phyloP scores from a whole-genome alignment of 2,797 vertebrate genomes.

The Alcedo atthis region DNA sequence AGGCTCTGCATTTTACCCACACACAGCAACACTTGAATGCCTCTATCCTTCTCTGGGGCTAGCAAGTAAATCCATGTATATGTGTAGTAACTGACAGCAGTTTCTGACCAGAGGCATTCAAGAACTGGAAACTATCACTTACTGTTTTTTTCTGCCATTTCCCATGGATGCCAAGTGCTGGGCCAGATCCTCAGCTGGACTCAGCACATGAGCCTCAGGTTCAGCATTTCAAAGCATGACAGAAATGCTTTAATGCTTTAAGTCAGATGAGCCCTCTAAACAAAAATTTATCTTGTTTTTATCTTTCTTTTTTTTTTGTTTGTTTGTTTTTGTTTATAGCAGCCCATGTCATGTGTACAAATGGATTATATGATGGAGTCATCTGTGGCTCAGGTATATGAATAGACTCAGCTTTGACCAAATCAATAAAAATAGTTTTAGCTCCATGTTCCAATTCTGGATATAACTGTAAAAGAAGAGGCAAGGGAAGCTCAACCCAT shows the following conservation, averaged over 20 bases:
- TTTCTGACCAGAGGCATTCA: background rate
- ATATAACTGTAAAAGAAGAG: background rate
- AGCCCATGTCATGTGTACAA: background rate
- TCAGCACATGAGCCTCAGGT: slow-evolving; percentile 21
- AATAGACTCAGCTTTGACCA: background rate
- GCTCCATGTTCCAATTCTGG: background rate
- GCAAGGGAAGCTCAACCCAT: background rate
- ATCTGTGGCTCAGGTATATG: background rate
- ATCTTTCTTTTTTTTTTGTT: too few species aligned
- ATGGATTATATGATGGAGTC: background rate
- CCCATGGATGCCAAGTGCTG: background rate
- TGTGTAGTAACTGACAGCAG: background rate
- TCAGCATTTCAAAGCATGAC: slow-evolving; percentile 46
- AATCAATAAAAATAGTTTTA: background rate
- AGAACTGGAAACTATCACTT: background rate
- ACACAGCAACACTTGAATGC: background rate
- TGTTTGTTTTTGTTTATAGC: background rate
- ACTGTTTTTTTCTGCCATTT: background rate
- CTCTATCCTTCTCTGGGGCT: background rate
- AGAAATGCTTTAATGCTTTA: slow-evolving; percentile 34
- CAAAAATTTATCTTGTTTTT: background rate
- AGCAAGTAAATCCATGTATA: background rate
- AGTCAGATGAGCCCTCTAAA: slow-evolving; percentile 26
- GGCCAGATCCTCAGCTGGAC: slow-evolving; percentile 38
- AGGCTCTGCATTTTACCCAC: background rate